Percentiles rank a stretch among this genome's conserved stretches.
phyloP scores from a whole-genome alignment of 1,140 invertebrate species.

The Polypedilum pembai region DNA sequence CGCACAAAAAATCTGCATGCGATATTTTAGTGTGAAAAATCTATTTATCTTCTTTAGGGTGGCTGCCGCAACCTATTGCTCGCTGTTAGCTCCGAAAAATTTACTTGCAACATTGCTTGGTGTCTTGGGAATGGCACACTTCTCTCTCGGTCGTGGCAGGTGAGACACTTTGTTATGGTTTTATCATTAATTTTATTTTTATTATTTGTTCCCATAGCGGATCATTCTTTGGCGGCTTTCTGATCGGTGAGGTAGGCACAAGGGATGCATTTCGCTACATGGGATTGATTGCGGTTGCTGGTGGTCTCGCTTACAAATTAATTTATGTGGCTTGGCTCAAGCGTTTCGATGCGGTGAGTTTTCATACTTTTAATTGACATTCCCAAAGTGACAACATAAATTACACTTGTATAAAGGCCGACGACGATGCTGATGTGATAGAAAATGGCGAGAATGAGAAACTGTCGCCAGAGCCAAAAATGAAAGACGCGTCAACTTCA shows the following conservation, averaged over 20 bases:
- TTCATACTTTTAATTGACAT: neutral
- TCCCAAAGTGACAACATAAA: neutral
- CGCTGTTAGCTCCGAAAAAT: conserved; percentile 67
- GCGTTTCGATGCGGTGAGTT: conserved; percentile 48
- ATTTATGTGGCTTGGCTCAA: conserved; percentile 64
- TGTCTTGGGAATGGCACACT: conserved; percentile 73
- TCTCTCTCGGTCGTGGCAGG: conserved; percentile 57
- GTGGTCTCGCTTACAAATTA: conserved; percentile 59
- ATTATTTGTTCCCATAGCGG: conserved; percentile 61
- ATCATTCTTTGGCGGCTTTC: conserved; percentile 68
- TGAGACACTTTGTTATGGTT: neutral
- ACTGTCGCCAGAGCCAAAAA: conserved; percentile 50
- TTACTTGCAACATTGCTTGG: conserved; percentile 74
- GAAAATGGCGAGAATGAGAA: conserved; percentile 54
- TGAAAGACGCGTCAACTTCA: conserved; percentile 56
- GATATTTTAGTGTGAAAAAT: neutral
- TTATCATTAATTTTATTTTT: neutral
- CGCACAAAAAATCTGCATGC: too few relatives aligned
- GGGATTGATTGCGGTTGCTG: conserved; percentile 59
- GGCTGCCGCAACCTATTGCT: conserved; percentile 76
- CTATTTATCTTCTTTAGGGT: conserved; percentile 45
- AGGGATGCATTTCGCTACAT: conserved; percentile 66
- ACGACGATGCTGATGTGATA: conserved; percentile 43
- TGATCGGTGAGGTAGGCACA: conserved; percentile 64
- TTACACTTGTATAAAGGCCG: too few relatives aligned